phyloP scores from a whole-genome alignment of 2,113 vertebrate genomes.

The Percina caprodes region DNA sequence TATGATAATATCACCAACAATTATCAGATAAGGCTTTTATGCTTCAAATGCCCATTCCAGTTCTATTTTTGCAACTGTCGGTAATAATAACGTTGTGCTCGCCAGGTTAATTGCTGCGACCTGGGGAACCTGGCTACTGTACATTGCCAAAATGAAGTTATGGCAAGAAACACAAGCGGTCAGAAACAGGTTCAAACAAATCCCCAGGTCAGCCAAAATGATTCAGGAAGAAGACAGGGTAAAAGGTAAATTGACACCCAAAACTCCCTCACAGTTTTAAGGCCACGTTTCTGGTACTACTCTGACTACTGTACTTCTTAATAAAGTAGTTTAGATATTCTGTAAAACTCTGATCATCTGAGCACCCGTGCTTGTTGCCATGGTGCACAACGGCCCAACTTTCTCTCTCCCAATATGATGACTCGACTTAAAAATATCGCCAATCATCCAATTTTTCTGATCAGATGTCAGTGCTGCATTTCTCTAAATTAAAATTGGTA shows the following conservation, averaged over 20 bases:
- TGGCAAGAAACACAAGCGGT: not conserved
- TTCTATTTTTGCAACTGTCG: not conserved
- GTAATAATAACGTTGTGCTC: not conserved
- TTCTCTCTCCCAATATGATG: not conserved
- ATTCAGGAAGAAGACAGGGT: not conserved
- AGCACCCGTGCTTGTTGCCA: not conserved
- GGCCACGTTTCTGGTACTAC: not conserved
- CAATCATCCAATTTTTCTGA: too few species aligned
- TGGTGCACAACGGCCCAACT: not conserved
- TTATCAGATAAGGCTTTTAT: not conserved
- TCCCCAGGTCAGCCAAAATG: not conserved
- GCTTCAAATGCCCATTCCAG: not conserved
- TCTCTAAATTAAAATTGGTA: too few species aligned
- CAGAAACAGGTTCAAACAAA: not conserved
- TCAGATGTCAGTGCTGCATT: too few species aligned
- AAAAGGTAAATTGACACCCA: not conserved
- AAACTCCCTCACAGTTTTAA: not conserved
- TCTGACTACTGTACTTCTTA: not conserved
- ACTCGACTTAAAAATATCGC: not conserved
- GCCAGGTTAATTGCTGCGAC: slow-evolving; percentile 3
- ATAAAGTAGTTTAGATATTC: too few species aligned
- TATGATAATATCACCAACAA: not conserved
- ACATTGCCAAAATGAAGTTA: not conserved
- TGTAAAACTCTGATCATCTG: not conserved
- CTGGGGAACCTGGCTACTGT: not conserved